Base-by-base conservation (phyloP, 2,888 invertebrate genomes). In the Heterodera filipjevi region DNA sequence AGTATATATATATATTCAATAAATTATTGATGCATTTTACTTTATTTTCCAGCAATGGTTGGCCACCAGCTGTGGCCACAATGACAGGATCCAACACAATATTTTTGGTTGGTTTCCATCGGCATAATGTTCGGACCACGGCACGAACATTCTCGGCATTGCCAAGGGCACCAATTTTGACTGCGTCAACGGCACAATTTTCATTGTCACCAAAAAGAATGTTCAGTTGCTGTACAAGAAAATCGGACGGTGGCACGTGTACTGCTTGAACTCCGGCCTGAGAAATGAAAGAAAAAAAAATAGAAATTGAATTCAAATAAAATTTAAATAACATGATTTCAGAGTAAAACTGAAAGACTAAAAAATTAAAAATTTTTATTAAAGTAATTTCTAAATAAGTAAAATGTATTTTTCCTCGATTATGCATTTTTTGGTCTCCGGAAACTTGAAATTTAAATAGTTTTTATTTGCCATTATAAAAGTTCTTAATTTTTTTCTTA, bases 61-160 rank as follows among this genome's bases (percentile, higher is more conserved):
- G 30, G 68, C 68, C 39, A 27, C 70, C 33, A 0, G 68, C 49
- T 22, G 68, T 76, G 27, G 76, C 46, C 33, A 33, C 64, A 35
- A 76, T 68, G 10, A 76, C 76, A 27, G 68, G 76, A 46, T 76
- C 76, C 35, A 76, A 30, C 35, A 76, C 76, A 39, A 66, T n/a
- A 12, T 68, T 68, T 66, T 33, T n/a, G 44, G 35, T 73, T 16
- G 35, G 73, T 73, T 73, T 27, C 44, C 59, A 59, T 27, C 27
- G n/a, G 27, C 53, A 8, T 8, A 73, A 73, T 0, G 33, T 8
- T 1, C 10, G 10, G 2, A 70, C 16, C n/a, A 75, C 75, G 5
- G 33, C 66, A 27, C 66, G 75, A 30, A 66, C 75, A 59, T 46
- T 66, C 6, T 6, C 68, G 16, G 22, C 53, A 59, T 35, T 68